Base-by-base conservation (phyloP, 2,888 invertebrate species). In the Eristalis pertinax region DNA sequence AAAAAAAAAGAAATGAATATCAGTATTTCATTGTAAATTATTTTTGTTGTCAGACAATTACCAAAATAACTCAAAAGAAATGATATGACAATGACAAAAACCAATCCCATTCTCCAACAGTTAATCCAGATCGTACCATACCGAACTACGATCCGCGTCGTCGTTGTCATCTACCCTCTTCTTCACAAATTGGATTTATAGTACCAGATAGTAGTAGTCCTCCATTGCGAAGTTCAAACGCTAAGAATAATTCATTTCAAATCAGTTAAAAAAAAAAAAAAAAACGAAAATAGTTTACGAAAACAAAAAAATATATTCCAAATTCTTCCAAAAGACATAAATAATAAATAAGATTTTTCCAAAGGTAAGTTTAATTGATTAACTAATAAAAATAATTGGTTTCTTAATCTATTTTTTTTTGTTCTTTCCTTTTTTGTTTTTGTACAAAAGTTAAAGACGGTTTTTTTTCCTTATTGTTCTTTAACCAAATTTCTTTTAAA, bases 311-410 rank as follows among this genome's bases (percentile, higher is more conserved):
- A 65, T 60, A 19, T 76, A 60, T 86, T 85, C 81, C 64, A 90
- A 89, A 89, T 85, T 89, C 89, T 87, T 75, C 88, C 81, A 88
- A 86, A 89, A 86, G 78, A 82, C 78, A 72, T 82, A 85, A 86
- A 83, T 74, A 74, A 69, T 79, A 88, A 86, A 81, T 89, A 90
- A 90, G 89, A 90, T 90, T 38, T 26, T 41, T 89, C 89, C 86
- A 90, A 91, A 92, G 92, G 92, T 92, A 92, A 92, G 92, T 92
- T 91, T 90, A 89, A 90, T 91, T 90, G 89, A 90, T 90, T 90
- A 91, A 91, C 77, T 78, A 77, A 74, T 65, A 58, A 60, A 24
- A 77, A 74, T 77, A 91, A 91, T 91, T 90, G 90, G 90, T 87
- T 89, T 89, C 89, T 90, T 19, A 88, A 88, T 78, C 75, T 82